Conservation (phyloP, 2,797 vertebrate species). For the Gymnoscopelus microlampas region DNA sequence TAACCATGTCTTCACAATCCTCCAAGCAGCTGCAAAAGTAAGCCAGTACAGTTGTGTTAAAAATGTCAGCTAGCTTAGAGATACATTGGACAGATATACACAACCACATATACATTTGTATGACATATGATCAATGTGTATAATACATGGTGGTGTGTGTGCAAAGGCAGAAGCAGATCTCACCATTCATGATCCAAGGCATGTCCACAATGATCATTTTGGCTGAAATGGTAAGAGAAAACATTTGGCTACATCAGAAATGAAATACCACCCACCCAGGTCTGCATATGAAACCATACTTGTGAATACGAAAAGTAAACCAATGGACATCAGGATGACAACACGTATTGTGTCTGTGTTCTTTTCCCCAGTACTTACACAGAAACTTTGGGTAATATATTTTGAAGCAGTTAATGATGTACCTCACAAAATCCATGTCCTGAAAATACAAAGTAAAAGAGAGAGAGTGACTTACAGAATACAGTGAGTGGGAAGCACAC, state of each 20-base stretch:
- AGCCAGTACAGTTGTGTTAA: slow-evolving; percentile 10
- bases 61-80: not conserved
- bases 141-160: not conserved
- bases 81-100: too few species aligned
- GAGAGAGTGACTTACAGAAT: slow-evolving; percentile 8
- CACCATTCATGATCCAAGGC: slow-evolving; percentile 99
- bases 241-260: not conserved
- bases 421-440: slow-evolving; percentile 98
- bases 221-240: slow-evolving; percentile 80
- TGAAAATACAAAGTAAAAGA: slow-evolving; percentile 76
- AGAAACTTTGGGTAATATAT: slow-evolving; percentile 97
- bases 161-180: slow-evolving; percentile 57
- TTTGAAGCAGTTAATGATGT: slow-evolving; percentile 95
- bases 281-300: not conserved
- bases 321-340: not conserved
- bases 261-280: not conserved
- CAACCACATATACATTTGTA: too few species aligned
- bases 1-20: slow-evolving; percentile 94
- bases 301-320: not conserved
- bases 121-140: too few species aligned
- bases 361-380: slow-evolving; percentile 85
- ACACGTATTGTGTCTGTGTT: not conserved
- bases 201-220: slow-evolving; percentile 99
- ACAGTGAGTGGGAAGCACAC: slow-evolving; percentile 11
- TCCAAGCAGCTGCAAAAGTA: slow-evolving; percentile 90